Percentiles rank a stretch among this genome's conserved stretches.
These are phyloP conservation scores for Campaea margaritaria DNA, from an alignment of 2,888 invertebrate species.

Conservation along the genomic window DNA sequence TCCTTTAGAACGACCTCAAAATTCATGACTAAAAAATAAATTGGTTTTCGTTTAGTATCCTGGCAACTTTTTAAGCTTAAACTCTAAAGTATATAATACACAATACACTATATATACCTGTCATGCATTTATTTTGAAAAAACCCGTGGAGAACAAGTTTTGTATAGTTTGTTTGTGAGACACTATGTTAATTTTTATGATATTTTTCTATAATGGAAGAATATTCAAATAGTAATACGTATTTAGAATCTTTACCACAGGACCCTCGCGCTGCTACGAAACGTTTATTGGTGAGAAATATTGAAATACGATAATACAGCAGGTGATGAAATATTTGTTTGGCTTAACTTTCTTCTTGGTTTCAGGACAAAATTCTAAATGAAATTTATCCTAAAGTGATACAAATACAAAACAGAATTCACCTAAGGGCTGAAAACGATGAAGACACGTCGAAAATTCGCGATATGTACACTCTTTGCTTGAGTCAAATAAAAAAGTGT, in stretches of 20 bases:
- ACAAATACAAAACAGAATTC: conserved; percentile 57
- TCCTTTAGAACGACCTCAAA: no score
- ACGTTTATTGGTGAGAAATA: conserved; percentile 58
- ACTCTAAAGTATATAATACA: no score
- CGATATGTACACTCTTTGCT: conserved; percentile 68
- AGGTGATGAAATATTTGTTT: neutral
- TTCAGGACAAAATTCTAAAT: conserved; percentile 62
- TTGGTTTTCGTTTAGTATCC: no score
- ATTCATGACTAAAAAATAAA: no score
- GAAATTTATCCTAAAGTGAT: conserved; percentile 62
- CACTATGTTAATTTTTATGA: neutral
- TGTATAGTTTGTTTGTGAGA: no score
- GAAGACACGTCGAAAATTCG: conserved; percentile 52
- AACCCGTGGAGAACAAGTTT: no score
- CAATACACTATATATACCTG: no score
- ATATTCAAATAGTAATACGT: neutral
- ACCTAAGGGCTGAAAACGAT: conserved; percentile 40
- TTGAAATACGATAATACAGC: neutral
- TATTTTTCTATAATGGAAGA: neutral
- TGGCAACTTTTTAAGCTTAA: no score
- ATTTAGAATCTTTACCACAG: conserved; percentile 42
- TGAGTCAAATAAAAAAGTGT: conserved; percentile 76
- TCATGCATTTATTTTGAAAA: no score
- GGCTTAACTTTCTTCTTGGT: conserved; percentile 23
- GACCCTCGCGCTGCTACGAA: conserved; percentile 59